A percentile compares a stretch with the other conserved stretches of the same genome.
phyloP scores from a whole-genome alignment of 2,888 invertebrate species.

The Leptopilina myrica region DNA sequence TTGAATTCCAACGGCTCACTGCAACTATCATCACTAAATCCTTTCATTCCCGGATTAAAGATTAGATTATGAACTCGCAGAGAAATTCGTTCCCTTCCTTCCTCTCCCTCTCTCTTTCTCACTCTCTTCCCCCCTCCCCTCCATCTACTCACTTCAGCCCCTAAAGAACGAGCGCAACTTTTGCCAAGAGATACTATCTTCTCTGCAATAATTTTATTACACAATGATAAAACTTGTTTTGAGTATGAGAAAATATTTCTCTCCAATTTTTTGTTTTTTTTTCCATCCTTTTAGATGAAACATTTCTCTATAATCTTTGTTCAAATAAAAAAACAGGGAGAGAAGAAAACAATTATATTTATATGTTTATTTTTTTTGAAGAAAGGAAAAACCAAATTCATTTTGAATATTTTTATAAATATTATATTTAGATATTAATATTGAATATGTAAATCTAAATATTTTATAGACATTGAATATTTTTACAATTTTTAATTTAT shows the following conservation, averaged over 20 bases:
- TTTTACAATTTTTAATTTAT: too few relatives aligned
- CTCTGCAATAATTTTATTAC: slow-evolving; percentile 12
- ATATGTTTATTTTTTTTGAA: too few relatives aligned
- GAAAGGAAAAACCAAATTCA: too few relatives aligned
- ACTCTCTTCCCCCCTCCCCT: background rate
- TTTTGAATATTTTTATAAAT: too few relatives aligned
- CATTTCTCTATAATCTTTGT: background rate
- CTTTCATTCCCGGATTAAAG: slow-evolving; percentile 8
- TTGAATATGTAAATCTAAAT: too few relatives aligned
- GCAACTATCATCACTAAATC: slow-evolving; percentile 30
- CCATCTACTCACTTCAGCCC: too few relatives aligned
- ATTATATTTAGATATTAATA: too few relatives aligned
- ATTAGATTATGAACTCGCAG: slow-evolving; percentile 7
- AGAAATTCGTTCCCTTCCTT: slow-evolving; percentile 12
- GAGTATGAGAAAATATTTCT: background rate
- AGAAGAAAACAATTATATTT: background rate
- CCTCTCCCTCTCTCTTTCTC: too few relatives aligned
- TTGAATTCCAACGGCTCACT: background rate
- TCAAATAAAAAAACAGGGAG: background rate
- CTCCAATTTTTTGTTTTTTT: background rate
- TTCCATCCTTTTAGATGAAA: background rate
- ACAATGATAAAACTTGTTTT: slow-evolving; percentile 29
- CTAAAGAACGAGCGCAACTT: background rate
- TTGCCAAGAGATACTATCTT: slow-evolving; percentile 25
- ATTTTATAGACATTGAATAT: too few relatives aligned